These are phyloP conservation scores for Meloidogyne exigua DNA, from an alignment of 1,140 invertebrate genomes.

Conservation along the genomic window DNA sequence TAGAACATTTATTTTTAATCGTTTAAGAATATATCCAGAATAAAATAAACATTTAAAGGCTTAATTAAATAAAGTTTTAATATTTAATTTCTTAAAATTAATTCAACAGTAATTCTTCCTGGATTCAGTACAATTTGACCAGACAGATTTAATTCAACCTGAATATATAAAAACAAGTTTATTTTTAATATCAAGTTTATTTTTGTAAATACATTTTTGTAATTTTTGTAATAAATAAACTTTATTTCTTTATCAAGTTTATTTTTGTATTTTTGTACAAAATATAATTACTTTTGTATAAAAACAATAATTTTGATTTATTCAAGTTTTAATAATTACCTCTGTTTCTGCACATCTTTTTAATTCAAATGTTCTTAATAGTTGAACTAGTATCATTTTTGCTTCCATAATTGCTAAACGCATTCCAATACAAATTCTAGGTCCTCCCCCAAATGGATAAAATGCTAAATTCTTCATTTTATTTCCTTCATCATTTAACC, in stretches of 20 bases:
- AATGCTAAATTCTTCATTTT: background rate
- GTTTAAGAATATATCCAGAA: background rate
- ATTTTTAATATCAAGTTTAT: constrained; percentile 9
- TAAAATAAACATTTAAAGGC: no score
- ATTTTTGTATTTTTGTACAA: no score
- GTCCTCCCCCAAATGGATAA: constrained; percentile 5
- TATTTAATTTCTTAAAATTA: constrained; percentile 15
- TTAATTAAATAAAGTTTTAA: background rate
- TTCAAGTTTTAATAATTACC: background rate
- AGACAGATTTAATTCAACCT: background rate
- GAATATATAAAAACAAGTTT: background rate
- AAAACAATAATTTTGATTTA: background rate
- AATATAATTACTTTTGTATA: background rate
- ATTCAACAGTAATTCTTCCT: background rate
- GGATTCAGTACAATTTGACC: constrained; percentile 19
- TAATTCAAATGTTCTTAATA: constrained; percentile 33
- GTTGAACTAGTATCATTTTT: background rate
- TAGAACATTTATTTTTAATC: background rate
- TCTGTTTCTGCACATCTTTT: constrained; percentile 14
- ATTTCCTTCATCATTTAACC: background rate
- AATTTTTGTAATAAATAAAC: no score
- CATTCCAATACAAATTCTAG: constrained; percentile 16
- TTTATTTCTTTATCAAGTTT: no score
- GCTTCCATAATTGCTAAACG: background rate
- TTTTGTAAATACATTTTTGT: background rate